Evolutionary conservation across 1,140 invertebrate species (phyloP).

Genomic region (Steinernema feltiae): DNA sequence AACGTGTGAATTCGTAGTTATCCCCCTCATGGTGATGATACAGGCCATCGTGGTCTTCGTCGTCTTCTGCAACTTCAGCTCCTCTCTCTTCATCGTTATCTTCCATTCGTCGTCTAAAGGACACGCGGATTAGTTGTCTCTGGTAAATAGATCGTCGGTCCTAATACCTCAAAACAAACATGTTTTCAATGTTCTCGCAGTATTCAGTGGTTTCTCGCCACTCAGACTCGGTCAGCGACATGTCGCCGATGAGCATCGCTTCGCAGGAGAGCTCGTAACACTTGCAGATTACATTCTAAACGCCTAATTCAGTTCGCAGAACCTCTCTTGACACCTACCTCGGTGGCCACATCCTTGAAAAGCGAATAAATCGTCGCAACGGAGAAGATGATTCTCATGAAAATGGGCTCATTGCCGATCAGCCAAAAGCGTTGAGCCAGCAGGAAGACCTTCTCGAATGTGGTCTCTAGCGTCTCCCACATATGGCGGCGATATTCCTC

Average conservation of each 20-base stretch:
- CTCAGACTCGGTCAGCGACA: not conserved
- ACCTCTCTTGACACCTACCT: not conserved
- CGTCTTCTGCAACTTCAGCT: not conserved
- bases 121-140: no score
- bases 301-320: not conserved
- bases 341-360: not conserved
- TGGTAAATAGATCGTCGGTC: not conserved
- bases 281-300: not conserved
- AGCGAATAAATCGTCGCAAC: constrained; percentile 17
- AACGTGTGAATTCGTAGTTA: no score
- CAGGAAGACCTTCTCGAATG: not conserved
- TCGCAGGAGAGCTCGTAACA: not conserved
- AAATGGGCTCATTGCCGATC: constrained; percentile 17
- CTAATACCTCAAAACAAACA: not conserved
- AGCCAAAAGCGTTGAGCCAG: not conserved
- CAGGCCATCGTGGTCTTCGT: not conserved
- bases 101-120: no score
- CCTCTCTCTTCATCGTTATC: not conserved
- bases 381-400: constrained; percentile 26
- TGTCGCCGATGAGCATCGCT: not conserved
- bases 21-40: not conserved
- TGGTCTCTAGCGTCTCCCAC: constrained; percentile 4
- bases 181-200: not conserved
- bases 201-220: not conserved
- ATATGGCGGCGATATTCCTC: not conserved